Conservation (phyloP, 1,140 invertebrate species). For the Arctopsyche grandis region DNA sequence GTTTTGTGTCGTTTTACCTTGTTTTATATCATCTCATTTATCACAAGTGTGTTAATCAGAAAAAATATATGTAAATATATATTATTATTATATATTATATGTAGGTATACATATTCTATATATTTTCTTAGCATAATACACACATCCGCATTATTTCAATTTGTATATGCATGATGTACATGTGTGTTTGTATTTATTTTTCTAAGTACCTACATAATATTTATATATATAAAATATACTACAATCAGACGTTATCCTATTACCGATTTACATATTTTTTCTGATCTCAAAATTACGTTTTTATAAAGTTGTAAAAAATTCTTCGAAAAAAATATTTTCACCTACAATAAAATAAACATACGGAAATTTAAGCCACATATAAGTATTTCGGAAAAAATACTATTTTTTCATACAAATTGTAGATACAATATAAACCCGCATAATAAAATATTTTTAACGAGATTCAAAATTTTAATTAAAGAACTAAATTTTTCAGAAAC, state of each 20-base stretch:
- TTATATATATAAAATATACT: conserved; percentile 18
- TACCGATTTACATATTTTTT: conserved; percentile 25
- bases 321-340: conserved; percentile 11
- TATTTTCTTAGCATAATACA: conserved; percentile 29
- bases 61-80: conserved; percentile 6
- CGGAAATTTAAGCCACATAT: not conserved
- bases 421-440: conserved; percentile 20
- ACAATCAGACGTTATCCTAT: not conserved
- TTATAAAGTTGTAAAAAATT: conserved; percentile 2
- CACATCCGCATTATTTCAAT: conserved; percentile 19
- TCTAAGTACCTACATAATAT: conserved; percentile 3
- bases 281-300: conserved; percentile 20
- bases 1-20: not conserved
- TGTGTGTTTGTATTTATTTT: conserved; percentile 9
- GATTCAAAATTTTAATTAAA: not conserved
- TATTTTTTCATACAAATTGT: conserved; percentile 26
- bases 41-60: not conserved
- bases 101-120: not conserved
- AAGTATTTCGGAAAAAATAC: conserved; percentile 22
- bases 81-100: not conserved
- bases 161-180: conserved; percentile 15
- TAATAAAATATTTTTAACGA: conserved; percentile 15
- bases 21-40: not conserved
- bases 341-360: not conserved
- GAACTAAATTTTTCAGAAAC: conserved; percentile 20